These are phyloP conservation scores for Suricata suricatta DNA, from an alignment of 2,113 vertebrate species.

Conservation along the genomic window DNA sequence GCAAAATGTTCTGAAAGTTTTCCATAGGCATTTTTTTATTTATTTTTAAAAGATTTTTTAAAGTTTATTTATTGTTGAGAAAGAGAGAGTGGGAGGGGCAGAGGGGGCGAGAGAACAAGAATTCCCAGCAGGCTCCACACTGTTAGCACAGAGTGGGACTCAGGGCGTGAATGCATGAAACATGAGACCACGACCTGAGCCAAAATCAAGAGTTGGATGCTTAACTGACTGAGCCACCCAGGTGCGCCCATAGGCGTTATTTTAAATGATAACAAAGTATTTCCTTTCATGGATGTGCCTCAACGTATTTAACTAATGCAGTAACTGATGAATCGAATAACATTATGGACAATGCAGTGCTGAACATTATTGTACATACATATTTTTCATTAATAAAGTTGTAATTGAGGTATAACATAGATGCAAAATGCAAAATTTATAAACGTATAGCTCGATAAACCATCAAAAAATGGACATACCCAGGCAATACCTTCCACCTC, in stretches of 20 bases:
- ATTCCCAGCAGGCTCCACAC: too few relatives aligned
- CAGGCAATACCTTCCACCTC: neutral
- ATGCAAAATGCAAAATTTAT: neutral
- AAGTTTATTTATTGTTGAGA: too few relatives aligned
- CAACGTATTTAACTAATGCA: neutral
- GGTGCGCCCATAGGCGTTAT: neutral
- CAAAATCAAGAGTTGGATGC: too few relatives aligned
- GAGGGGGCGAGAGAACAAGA: too few relatives aligned
- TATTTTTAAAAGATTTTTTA: too few relatives aligned
- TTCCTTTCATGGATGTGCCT: neutral
- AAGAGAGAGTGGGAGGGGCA: too few relatives aligned
- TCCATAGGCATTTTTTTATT: neutral
- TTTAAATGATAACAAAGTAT: neutral
- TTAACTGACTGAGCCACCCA: too few relatives aligned
- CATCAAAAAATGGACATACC: neutral
- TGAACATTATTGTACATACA: neutral
- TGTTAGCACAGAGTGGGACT: too few relatives aligned
- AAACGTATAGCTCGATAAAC: neutral
- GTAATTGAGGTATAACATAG: neutral
- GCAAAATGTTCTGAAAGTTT: conserved; percentile 39
- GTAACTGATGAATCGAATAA: neutral
- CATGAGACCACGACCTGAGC: too few relatives aligned
- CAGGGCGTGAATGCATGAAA: too few relatives aligned
- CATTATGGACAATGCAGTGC: neutral
- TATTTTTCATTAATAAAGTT: neutral